phyloP scores from a whole-genome alignment of 2,113 vertebrate genomes.

The Carassius auratus region DNA sequence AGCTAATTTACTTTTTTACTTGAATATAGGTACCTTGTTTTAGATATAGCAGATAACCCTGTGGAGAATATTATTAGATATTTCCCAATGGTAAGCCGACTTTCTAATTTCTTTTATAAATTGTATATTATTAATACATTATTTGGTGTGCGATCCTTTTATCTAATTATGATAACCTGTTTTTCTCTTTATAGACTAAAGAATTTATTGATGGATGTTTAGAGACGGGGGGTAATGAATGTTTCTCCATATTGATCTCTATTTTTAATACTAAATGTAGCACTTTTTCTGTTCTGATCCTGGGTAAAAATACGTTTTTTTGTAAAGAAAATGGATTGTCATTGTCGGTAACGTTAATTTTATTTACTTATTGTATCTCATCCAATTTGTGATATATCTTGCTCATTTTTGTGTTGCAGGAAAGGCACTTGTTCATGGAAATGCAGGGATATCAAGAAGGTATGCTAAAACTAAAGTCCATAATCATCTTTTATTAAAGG shows the following conservation, averaged over 20 bases:
- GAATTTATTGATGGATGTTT: slow-evolving; percentile 99
- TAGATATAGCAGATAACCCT: slow-evolving; percentile 99
- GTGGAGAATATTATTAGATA: slow-evolving; percentile 98
- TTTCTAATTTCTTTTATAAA: not conserved
- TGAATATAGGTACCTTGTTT: slow-evolving; percentile 90
- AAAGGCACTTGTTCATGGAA: slow-evolving; percentile 98
- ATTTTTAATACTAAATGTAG: not conserved
- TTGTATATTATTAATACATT: too few relatives aligned
- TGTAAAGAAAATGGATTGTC: not conserved
- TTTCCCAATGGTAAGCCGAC: slow-evolving; percentile 90
- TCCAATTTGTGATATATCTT: not conserved
- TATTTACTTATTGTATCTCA: not conserved
- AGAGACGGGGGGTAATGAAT: slow-evolving; percentile 89
- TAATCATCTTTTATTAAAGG: not conserved
- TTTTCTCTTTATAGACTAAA: slow-evolving; percentile 83
- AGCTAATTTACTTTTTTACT: not conserved
- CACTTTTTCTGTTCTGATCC: not conserved
- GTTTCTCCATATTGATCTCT: slow-evolving; percentile 1
- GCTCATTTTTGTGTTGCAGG: slow-evolving; percentile 71
- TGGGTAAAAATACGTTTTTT: not conserved
- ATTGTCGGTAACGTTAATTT: not conserved
- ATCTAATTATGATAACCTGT: not conserved
- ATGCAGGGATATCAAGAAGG: slow-evolving; percentile 99
- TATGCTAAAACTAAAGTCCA: slow-evolving; percentile 63
- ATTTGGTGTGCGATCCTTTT: not conserved